Base-by-base conservation (phyloP, 2,797 vertebrate genomes). In the Lates japonicus region DNA sequence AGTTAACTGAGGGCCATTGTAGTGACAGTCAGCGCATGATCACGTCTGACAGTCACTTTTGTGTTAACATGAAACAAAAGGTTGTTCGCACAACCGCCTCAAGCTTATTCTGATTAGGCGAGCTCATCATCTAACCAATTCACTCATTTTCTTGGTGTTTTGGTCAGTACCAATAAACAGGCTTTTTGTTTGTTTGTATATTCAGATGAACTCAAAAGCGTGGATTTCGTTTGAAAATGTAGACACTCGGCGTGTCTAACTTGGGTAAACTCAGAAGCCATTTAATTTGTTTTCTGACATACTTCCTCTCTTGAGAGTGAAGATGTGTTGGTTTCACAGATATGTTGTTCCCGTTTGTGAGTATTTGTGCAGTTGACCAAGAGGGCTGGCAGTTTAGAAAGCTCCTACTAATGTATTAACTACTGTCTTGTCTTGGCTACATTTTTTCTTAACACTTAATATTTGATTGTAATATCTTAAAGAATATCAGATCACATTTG, bases 31-130 rank as follows among this genome's bases (percentile, higher is more conserved):
- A 5, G 20, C 49, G 46, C 44, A 59, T 54, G 66, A 37, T 52
- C 1, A 5, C 14, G 59, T 86, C 54, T 69, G 64, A 55, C 70
- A 39, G 37, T 67, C 81, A 80, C 51, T 77, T 70, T 71, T 55
- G 57, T 80, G 37, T 68, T 48, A 62, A 25, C 20, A 2, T 51
- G 46, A 80, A 90, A 87, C 84, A 85, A 83, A 90, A 82, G 76
- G 19, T 49, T 12, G 60, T 82, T 64, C 42, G 59, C 72, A 52
- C 20, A 57, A 39, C 46, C 14, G 31, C 78, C 76, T 35, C 42
- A 1, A 74, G 57, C 69, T 54, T 52, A 62, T 33, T 70, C 6
- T 67, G 8, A 70, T 73, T 31, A 66, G 58, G 20, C 39, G 1
- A 51, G 57, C 70, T 81, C 61, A 37, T 76, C 9, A 35, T 51